Conservation (phyloP, 2,888 invertebrate species). For the Eristalinus sepulchralis region DNA sequence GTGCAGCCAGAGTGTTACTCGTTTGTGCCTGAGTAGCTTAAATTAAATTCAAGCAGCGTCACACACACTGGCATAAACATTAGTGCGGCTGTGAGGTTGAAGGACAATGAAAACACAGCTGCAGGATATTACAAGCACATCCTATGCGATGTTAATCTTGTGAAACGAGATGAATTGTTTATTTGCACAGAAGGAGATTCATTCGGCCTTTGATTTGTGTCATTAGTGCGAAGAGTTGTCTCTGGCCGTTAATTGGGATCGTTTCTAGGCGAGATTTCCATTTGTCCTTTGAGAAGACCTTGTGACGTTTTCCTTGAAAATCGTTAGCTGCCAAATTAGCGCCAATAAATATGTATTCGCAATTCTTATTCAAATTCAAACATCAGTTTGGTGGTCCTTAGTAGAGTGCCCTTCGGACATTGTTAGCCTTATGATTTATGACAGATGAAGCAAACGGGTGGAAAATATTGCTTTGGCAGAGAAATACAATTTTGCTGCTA, state of each 20-base stretch:
- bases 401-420: neutral
- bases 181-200: neutral
- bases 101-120: neutral
- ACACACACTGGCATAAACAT: neutral
- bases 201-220: neutral
- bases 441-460: neutral
- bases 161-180: neutral
- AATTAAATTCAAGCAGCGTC: slow-evolving; percentile 34
- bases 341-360: neutral
- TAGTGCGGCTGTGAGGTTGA: neutral
- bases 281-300: neutral
- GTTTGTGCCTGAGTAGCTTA: slow-evolving; percentile 14
- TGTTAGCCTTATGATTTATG: neutral
- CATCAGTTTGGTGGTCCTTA: neutral
- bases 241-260: neutral
- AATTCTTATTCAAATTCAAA: neutral
- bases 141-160: neutral
- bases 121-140: neutral
- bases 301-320: neutral
- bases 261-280: neutral
- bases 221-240: neutral
- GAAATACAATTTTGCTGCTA: neutral
- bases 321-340: neutral
- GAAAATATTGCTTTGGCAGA: neutral
- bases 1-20: slow-evolving; percentile 14